Evolutionary conservation across 2,797 vertebrate species (phyloP).

Genomic region (Remorina albescens): DNA sequence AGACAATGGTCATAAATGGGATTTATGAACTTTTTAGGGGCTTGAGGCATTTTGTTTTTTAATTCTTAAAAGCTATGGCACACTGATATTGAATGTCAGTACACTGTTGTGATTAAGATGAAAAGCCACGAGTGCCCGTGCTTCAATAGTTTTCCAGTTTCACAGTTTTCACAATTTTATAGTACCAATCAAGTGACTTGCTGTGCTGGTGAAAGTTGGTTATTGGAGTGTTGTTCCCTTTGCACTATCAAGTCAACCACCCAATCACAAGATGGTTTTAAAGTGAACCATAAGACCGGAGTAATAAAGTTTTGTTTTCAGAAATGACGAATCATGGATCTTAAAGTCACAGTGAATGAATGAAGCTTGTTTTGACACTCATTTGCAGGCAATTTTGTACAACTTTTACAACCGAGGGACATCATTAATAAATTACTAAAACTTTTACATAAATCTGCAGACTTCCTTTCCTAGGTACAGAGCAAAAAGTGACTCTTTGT

Average conservation of each 20-base stretch:
- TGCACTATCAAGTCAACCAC: neutral
- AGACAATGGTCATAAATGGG: conserved; percentile 11
- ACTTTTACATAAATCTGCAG: neutral
- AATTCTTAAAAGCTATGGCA: conserved; percentile 1
- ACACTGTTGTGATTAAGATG: neutral
- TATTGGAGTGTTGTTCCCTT: neutral
- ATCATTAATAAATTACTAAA: too few relatives aligned
- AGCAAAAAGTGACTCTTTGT: conserved; percentile 13
- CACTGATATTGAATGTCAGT: neutral
- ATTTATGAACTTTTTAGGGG: conserved; percentile 24
- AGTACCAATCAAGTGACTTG: neutral
- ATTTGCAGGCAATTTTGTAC: too few relatives aligned
- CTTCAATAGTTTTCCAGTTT: neutral
- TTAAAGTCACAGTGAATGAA: neutral
- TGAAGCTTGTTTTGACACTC: neutral
- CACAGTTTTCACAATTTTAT: neutral
- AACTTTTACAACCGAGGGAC: too few relatives aligned
- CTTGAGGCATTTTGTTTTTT: neutral
- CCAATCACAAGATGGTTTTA: neutral
- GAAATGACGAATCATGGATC: neutral
- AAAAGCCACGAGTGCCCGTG: neutral
- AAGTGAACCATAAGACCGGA: neutral
- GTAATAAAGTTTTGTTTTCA: neutral
- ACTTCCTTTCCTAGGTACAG: neutral
- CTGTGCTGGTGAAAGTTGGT: neutral